Conservation (phyloP, 2,113 vertebrate genomes). For the Oncorhynchus gorbuscha region DNA sequence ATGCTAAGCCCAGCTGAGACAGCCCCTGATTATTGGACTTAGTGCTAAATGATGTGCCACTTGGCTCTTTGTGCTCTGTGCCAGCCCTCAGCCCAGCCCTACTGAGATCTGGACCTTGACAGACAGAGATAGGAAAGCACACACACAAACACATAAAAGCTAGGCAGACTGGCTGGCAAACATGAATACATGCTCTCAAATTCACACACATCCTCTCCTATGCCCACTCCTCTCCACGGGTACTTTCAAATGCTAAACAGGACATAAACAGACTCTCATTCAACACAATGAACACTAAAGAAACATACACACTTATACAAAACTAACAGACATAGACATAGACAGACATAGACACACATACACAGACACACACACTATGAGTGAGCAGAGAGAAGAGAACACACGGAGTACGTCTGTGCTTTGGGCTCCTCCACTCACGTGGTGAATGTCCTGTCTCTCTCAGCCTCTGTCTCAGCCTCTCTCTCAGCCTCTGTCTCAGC, state of each 20-base stretch:
- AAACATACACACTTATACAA: slow-evolving; percentile 43
- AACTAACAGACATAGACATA: not conserved
- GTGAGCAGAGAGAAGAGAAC: not conserved
- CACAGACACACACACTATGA: slow-evolving; percentile 25
- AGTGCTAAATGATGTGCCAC: slow-evolving; percentile 38
- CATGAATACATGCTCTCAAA: not conserved
- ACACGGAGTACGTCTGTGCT: slow-evolving; percentile 19
- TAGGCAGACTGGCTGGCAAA: not conserved
- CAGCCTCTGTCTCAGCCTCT: slow-evolving; percentile 1
- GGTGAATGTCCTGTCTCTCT: slow-evolving; percentile 23
- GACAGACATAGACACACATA: slow-evolving; percentile 18
- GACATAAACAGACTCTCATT: slow-evolving; percentile 24
- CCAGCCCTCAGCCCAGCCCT: slow-evolving; percentile 20
- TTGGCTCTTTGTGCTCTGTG: slow-evolving; percentile 29
- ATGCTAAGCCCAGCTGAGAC: slow-evolving; percentile 61
- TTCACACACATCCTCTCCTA: not conserved
- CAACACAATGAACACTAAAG: slow-evolving; percentile 40
- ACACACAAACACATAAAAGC: slow-evolving; percentile 2
- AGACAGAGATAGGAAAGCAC: not conserved
- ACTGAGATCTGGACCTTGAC: not conserved
- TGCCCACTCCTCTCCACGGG: slow-evolving; percentile 11
- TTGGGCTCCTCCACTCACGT: slow-evolving; percentile 10
- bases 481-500: not conserved
- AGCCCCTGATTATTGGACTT: slow-evolving; percentile 56
- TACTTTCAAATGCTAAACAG: slow-evolving; percentile 25